A percentile compares a stretch with the other conserved stretches of the same genome.
Conservation (phyloP, 1,140 invertebrate genomes). For the Sycophila sp. region DNA sequence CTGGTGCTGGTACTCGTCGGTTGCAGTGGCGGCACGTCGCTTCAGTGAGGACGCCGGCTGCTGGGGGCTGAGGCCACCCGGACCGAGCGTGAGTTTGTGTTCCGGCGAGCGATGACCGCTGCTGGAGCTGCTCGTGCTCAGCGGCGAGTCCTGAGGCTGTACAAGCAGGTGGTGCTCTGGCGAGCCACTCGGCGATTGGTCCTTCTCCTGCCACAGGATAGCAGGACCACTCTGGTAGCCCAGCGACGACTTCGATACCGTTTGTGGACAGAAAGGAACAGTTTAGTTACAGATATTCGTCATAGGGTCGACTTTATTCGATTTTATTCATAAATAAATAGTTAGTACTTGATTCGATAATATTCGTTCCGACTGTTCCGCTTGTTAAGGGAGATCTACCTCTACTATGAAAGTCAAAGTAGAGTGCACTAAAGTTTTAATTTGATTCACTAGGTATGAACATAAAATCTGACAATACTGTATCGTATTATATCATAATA, state of each 20-base stretch:
- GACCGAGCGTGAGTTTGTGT: background rate
- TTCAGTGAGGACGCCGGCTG: background rate
- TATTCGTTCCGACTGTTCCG: too few species aligned
- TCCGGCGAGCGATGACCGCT: conserved; percentile 6
- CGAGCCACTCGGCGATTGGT: conserved; percentile 5
- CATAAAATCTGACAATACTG: too few species aligned
- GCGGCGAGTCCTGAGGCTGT: background rate
- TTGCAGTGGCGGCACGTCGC: background rate
- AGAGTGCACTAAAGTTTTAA: too few species aligned
- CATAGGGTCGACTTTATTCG: too few species aligned
- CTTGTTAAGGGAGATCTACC: too few species aligned
- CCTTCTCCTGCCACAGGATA: conserved; percentile 19
- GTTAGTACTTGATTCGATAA: too few species aligned
- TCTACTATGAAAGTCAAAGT: too few species aligned
- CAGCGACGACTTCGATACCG: background rate
- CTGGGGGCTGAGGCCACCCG: background rate
- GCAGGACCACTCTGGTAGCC: background rate
- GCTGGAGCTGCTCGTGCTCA: background rate
- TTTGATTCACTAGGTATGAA: too few species aligned
- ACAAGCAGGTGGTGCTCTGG: background rate
- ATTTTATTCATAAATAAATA: too few species aligned
- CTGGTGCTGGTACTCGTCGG: background rate
- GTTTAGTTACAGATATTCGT: background rate
- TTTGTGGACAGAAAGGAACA: background rate
- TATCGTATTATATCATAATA: too few species aligned